A percentile compares a stretch with the other conserved stretches of the same genome.
Evolutionary conservation across 1,140 invertebrate genomes (phyloP).

Genomic region (Cydia fagiglandana): DNA sequence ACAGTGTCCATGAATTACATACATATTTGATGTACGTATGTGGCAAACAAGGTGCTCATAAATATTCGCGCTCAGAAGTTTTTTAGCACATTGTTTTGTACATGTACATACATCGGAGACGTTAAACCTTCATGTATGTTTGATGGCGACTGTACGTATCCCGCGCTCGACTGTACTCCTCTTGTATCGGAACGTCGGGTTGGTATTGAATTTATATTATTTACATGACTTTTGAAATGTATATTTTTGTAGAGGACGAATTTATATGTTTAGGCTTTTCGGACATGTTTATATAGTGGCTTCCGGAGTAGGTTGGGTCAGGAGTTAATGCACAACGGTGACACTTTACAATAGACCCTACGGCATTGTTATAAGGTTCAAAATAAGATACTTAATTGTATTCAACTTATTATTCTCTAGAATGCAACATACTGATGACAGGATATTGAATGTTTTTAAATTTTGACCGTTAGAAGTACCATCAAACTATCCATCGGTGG

Average conservation of each 20-base stretch:
- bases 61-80: not conserved
- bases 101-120: not conserved
- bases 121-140: not conserved
- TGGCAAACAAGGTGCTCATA: too few relatives aligned
- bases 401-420: not conserved
- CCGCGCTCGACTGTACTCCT: slow-evolving; percentile 1
- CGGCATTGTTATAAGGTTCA: not conserved
- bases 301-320: not conserved
- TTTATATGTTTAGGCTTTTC: slow-evolving; percentile 21
- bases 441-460: too few relatives aligned
- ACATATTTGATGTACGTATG: too few relatives aligned
- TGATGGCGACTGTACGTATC: not conserved
- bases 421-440: not conserved
- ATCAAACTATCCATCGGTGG: too few relatives aligned
- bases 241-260: slow-evolving; percentile 30
- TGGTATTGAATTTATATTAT: slow-evolving; percentile 26
- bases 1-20: not conserved
- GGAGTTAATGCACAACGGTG: not conserved
- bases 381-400: not conserved
- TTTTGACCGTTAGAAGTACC: slow-evolving; percentile 40
- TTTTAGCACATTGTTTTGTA: not conserved
- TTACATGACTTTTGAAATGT: slow-evolving; percentile 26
- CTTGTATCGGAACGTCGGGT: not conserved
- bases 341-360: not conserved
- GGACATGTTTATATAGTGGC: slow-evolving; percentile 1